phyloP scores from a whole-genome alignment of 2,888 invertebrate genomes.

The Anthophora plumipes region DNA sequence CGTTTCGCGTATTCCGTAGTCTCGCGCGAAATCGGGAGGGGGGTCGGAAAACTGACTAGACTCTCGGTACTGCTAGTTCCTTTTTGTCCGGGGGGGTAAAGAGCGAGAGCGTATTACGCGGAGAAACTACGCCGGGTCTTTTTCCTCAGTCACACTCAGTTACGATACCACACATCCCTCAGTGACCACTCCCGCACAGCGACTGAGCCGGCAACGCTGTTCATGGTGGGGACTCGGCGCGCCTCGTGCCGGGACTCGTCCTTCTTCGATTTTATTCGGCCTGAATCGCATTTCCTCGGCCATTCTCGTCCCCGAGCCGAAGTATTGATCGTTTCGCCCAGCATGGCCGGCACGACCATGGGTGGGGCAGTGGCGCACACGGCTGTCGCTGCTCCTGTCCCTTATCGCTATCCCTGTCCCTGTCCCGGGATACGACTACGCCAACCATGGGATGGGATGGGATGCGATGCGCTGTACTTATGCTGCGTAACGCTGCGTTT shows the following conservation, averaged over 20 bases:
- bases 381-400: slow-evolving; percentile 70
- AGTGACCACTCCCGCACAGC: slow-evolving; percentile 84
- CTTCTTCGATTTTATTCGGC: slow-evolving; percentile 64
- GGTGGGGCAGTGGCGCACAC: slow-evolving; percentile 84
- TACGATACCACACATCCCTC: slow-evolving; percentile 83
- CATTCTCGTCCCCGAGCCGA: slow-evolving; percentile 84
- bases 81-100: slow-evolving; percentile 45
- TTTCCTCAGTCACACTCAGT: slow-evolving; percentile 80
- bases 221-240: slow-evolving; percentile 77
- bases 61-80: slow-evolving; percentile 43
- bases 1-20: slow-evolving; percentile 61
- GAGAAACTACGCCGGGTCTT: slow-evolving; percentile 74
- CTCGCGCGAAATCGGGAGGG: slow-evolving; percentile 52
- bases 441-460: slow-evolving; percentile 37
- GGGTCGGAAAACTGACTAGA: slow-evolving; percentile 63
- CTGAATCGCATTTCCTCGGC: slow-evolving; percentile 67
- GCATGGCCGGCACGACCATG: slow-evolving; percentile 74
- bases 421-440: slow-evolving; percentile 71
- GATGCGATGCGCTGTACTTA: slow-evolving; percentile 28
- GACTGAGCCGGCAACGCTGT: slow-evolving; percentile 83
- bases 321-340: slow-evolving; percentile 81
- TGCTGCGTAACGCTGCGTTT: slow-evolving; percentile 13
- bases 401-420: slow-evolving; percentile 2
- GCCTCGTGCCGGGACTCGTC: slow-evolving; percentile 79
- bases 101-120: slow-evolving; percentile 67